Percentiles rank a stretch among this genome's conserved stretches.
Evolutionary conservation across 2,888 invertebrate genomes (phyloP).

Genomic region (Lutraria lutraria): DNA sequence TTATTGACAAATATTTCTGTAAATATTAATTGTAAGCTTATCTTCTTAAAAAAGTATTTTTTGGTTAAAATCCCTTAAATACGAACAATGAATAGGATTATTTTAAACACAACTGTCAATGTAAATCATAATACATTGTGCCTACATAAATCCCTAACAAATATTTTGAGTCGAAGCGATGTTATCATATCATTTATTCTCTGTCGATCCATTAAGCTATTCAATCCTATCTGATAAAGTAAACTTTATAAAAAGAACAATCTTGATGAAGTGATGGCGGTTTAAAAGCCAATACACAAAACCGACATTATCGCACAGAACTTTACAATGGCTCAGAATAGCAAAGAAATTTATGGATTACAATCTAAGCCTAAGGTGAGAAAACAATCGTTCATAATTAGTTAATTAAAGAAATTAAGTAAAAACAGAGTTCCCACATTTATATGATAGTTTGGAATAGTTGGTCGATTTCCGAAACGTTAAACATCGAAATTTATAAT

Average conservation of each 20-base stretch:
- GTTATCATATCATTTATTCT: constrained; percentile 9
- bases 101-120: background rate
- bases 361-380: constrained; percentile 3
- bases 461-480: background rate
- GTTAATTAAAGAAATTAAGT: background rate
- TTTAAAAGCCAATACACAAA: background rate
- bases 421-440: constrained; percentile 32
- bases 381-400: background rate
- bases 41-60: background rate
- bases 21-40: background rate
- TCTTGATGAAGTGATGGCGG: background rate
- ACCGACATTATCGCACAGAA: background rate
- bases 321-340: background rate
- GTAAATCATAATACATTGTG: background rate
- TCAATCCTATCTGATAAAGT: background rate
- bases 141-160: background rate
- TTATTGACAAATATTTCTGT: background rate
- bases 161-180: background rate
- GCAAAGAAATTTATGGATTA: background rate
- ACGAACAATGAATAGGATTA: background rate
- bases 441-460: constrained; percentile 22
- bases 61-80: background rate
- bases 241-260: background rate
- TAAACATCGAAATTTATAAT: constrained; percentile 9
- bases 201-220: background rate